Conservation (phyloP, 2,888 invertebrate genomes). For the Temnothorax ravouxi region DNA sequence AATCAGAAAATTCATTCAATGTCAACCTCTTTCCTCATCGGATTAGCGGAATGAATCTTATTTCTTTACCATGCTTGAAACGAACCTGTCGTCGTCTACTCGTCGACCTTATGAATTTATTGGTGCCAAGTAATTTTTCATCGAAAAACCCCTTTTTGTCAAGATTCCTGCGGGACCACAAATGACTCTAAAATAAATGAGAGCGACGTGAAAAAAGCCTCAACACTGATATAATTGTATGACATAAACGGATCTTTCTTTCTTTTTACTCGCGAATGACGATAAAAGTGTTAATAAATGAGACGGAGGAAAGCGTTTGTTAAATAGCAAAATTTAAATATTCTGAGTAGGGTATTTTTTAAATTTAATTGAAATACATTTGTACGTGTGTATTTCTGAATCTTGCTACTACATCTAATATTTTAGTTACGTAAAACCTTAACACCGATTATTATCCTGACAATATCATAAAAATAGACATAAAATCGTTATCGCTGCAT, state of each 20-base stretch:
- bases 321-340: background rate
- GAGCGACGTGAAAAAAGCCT: background rate
- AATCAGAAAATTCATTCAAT: conserved; percentile 22
- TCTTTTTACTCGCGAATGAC: background rate
- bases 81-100: background rate
- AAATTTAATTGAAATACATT: background rate
- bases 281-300: background rate
- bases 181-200: background rate
- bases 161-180: background rate
- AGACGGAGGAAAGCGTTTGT: background rate
- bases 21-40: conserved; percentile 7
- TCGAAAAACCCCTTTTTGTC: background rate
- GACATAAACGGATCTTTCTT: background rate
- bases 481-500: background rate
- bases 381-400: background rate
- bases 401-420: background rate
- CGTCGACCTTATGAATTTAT: conserved; percentile 32
- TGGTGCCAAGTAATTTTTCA: conserved; percentile 28
- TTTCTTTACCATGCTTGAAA: background rate
- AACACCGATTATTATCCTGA: background rate
- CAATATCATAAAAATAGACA: background rate
- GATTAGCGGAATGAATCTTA: conserved; percentile 29
- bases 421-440: background rate
- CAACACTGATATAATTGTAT: background rate
- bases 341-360: background rate